Base-by-base conservation (phyloP, 1,140 invertebrate genomes). In the Mactra quadrangularis region DNA sequence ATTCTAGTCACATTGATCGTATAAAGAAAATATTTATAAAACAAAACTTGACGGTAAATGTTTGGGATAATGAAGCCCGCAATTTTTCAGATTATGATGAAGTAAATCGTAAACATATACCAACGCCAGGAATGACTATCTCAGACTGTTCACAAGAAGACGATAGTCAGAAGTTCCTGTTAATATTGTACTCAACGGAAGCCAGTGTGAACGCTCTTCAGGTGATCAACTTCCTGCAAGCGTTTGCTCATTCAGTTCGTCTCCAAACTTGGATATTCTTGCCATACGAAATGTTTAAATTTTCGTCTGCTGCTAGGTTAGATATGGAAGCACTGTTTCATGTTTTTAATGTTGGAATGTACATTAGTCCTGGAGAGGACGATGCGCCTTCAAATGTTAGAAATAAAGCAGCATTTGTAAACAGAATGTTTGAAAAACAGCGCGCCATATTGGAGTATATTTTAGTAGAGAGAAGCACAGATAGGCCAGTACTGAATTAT, bases 261-360 rank as follows among this genome's bases (percentile, higher is more conserved):
- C 31, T 45, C 11, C 27, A 6, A 22, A 3, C 52, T 15, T 52
- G 45, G 17, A 35, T 72, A 25, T 72, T 72, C 22, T 22, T 72
- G 1, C 70, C 50, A 1, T 72, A 38, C 55, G 47, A 72, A 22
- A 38, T 35, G 3, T 72, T 72, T 41, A 57, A 72, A 35, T 53
- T n/a, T 38, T 19, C 11, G 1, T 35, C 13, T 0, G 22, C 35
- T 4, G 7, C 25, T n/a, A 27, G 9, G 22, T 31, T 15, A 9
- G 29, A 72, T 38, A 22, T 57, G 17, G 19, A 53, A 22, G 31
- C 2, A n/a, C 31, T 68, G 27, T 68, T 68, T 19, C 3, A n/a
- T 19, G 55, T 50, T 22, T 55, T 72, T 38, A 31, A 53, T 55
- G 53, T 72, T 38, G 70, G 70, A 17, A 35, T 72, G 70, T 72